Evolutionary conservation across 2,888 invertebrate species (phyloP).

Genomic region (Lithodes maja): DNA sequence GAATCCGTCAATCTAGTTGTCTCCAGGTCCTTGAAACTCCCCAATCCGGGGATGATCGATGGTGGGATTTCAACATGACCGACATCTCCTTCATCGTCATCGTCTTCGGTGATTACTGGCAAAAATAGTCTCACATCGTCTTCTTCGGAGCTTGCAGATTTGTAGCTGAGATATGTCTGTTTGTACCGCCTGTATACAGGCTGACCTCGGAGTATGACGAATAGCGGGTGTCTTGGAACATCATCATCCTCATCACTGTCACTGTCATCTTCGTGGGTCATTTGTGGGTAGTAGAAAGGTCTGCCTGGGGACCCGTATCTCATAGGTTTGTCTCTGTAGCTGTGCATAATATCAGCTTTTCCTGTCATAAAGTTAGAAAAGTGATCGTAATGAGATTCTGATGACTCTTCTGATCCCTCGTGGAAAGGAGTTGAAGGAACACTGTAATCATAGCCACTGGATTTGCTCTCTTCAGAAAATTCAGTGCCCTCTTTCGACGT

Average conservation of each 20-base stretch:
- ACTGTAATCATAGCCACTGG: not conserved
- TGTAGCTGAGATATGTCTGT: not conserved
- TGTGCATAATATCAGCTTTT: too few relatives aligned
- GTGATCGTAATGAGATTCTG: too few relatives aligned
- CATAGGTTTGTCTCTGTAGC: not conserved
- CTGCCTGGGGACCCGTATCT: not conserved
- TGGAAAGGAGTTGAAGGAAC: not conserved
- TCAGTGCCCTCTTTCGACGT: not conserved
- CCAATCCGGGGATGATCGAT: not conserved
- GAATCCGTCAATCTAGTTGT: not conserved
- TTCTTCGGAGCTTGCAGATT: not conserved
- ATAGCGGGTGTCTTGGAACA: not conserved
- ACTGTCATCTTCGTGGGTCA: not conserved
- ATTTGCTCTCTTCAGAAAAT: not conserved
- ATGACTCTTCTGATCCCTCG: not conserved
- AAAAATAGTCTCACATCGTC: not conserved
- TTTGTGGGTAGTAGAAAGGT: not conserved
- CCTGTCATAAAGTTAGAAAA: too few relatives aligned
- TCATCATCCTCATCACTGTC: not conserved
- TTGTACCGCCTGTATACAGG: not conserved
- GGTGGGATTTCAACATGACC: not conserved
- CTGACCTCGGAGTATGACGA: not conserved
- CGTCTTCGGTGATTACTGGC: not conserved
- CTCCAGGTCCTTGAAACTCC: not conserved
- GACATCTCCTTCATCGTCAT: not conserved